These are phyloP conservation scores for Aleiodes sp. DNA, from an alignment of 1,140 invertebrate genomes.

Conservation along the genomic window DNA sequence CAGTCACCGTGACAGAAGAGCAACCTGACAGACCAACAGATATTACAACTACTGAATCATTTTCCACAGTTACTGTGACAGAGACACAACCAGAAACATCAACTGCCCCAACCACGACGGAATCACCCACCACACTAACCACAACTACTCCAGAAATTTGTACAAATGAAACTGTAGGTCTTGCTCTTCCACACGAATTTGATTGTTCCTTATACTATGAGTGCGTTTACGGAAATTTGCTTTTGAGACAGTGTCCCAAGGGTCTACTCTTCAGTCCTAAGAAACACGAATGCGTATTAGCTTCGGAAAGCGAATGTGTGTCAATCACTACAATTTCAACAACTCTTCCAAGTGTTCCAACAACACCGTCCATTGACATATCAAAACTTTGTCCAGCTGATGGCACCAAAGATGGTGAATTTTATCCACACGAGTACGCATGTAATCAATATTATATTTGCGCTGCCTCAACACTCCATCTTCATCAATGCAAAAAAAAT, in stretches of 20 bases:
- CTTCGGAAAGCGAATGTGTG: neutral
- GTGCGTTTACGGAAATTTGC: neutral
- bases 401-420: neutral
- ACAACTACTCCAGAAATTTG: too few relatives aligned
- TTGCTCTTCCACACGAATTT: neutral
- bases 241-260: neutral
- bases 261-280: neutral
- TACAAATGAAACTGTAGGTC: too few relatives aligned
- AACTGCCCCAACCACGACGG: neutral
- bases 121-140: neutral
- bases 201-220: neutral
- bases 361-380: neutral
- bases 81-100: neutral
- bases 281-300: neutral
- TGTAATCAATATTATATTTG: slow-evolving; percentile 59
- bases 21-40: too few relatives aligned
- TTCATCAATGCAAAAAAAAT: slow-evolving; percentile 41
- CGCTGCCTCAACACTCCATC: slow-evolving; percentile 30
- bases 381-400: neutral
- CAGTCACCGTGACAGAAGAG: too few relatives aligned
- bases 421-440: slow-evolving; percentile 29
- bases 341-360: too few relatives aligned
- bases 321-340: too few relatives aligned
- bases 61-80: neutral
- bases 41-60: too few relatives aligned